phyloP scores from a whole-genome alignment of 2,888 invertebrate genomes.

The Falcaria lacertinaria region DNA sequence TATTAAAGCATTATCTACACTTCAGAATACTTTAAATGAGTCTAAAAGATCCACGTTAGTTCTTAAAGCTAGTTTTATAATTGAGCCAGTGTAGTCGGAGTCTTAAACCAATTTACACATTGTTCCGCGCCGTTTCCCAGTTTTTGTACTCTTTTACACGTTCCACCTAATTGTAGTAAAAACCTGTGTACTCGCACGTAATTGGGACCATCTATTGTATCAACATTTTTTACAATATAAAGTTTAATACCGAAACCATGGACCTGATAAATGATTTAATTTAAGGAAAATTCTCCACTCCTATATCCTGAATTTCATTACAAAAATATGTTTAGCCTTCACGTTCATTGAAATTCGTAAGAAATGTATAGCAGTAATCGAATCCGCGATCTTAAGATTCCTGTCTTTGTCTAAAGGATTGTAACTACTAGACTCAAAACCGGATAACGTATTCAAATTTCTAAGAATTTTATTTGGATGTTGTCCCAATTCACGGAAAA shows the following conservation, averaged over 20 bases:
- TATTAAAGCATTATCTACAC: background rate
- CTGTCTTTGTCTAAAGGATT: background rate
- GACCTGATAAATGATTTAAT: too few relatives aligned
- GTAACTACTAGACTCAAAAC: background rate
- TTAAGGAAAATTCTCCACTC: too few relatives aligned
- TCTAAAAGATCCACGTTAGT: background rate
- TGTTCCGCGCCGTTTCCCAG: constrained; percentile 44
- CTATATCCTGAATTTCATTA: too few relatives aligned
- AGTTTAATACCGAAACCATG: constrained; percentile 5
- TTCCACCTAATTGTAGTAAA: constrained; percentile 49
- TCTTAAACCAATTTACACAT: constrained; percentile 34
- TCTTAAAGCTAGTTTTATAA: constrained; percentile 5
- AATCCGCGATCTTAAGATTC: too few relatives aligned
- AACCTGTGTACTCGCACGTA: constrained; percentile 29
- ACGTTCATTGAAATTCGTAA: too few relatives aligned
- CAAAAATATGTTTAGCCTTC: too few relatives aligned
- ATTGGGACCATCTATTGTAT: constrained; percentile 51
- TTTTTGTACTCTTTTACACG: constrained; percentile 39
- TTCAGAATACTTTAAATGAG: background rate
- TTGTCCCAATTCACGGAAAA: background rate
- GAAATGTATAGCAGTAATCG: too few relatives aligned
- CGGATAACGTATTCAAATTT: background rate
- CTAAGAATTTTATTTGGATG: background rate
- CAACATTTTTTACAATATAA: constrained; percentile 44
- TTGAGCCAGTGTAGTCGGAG: constrained; percentile 7